Evolutionary conservation across 2,888 invertebrate genomes (phyloP), one percentile per base, ranked within the genome.

Genomic region (Lycia hirtaria): DNA sequence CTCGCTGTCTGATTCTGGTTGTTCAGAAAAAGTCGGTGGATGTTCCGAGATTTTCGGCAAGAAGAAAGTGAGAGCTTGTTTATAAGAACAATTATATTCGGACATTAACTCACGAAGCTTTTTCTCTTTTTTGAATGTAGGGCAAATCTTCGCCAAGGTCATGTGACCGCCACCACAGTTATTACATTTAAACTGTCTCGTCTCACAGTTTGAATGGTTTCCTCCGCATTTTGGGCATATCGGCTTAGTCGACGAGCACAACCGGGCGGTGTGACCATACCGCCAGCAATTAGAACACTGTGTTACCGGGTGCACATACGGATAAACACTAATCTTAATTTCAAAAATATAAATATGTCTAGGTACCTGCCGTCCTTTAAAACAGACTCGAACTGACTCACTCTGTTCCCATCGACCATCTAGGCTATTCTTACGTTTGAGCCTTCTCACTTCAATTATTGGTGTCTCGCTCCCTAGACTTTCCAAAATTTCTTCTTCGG

Each of bases 141-240:
- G 28, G 17, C 70, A 73, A 0, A 19, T 3, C 54, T 64, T 70
- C 5, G 56, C 48, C 4, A 73, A 24, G 0, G 66, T 49, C 53
- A 68, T 61, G 15, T 73, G 69, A n/a, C 12, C 0, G 0, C 58
- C 52, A 1, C 54, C 28, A 10, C 28, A 28, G 9, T 28, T 28
- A 6, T 32, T 32, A 12, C 32, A 32, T 32, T 2, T 32, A 32
- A 4, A 32, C 3, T 12, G 32, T 12, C 12, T 32, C 2, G 32
- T 64, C 1, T 67, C 65, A 22, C 71, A 72, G 33, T 67, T 70
- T 0, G 4, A 41, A 30, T 70, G 68, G 0, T 40, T 14, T 1
- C 20, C 30, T 1, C 62, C 60, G 51, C 67, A 69, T 53, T 59
- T 66, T 0, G 65, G 63, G 12, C 64, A 65, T 6, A 32, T 0